Conservation (phyloP, 2,797 vertebrate genomes). For the Schizopygopsis malacanthus region DNA sequence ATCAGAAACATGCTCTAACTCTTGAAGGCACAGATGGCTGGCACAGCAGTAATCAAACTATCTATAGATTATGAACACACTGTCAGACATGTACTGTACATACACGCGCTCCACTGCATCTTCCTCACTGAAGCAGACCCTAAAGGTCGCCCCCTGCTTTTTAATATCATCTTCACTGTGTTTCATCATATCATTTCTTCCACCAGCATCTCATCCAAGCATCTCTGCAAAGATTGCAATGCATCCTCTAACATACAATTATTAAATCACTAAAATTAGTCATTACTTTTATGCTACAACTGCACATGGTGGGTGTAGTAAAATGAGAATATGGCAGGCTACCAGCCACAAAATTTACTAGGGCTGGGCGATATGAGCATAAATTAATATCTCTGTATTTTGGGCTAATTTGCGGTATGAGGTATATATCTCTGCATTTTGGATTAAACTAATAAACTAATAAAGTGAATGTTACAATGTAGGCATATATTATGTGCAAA, state of each 20-base stretch:
- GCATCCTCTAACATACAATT: background rate
- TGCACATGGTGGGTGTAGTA: background rate
- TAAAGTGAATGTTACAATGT: too few species aligned
- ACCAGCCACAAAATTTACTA: background rate
- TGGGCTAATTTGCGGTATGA: too few species aligned
- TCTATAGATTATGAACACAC: conserved; percentile 2
- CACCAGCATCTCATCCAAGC: background rate
- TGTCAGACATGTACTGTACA: conserved; percentile 25
- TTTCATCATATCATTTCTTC: background rate
- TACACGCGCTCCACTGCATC: conserved; percentile 3
- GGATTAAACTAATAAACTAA: too few species aligned
- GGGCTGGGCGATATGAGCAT: too few species aligned
- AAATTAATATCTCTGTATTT: too few species aligned
- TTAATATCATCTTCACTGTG: background rate
- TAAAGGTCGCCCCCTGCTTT: background rate
- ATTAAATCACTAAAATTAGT: background rate
- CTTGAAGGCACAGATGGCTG: conserved; percentile 52
- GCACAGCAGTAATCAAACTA: conserved; percentile 9
- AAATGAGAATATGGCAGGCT: background rate
- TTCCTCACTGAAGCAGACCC: background rate
- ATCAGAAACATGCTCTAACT: conserved; percentile 41
- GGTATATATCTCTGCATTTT: too few species aligned
- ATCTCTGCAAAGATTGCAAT: background rate
- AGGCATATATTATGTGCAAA: too few species aligned
- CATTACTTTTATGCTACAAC: background rate